phyloP scores from a whole-genome alignment of 2,113 vertebrate genomes.

The Burhinus oedicnemus region DNA sequence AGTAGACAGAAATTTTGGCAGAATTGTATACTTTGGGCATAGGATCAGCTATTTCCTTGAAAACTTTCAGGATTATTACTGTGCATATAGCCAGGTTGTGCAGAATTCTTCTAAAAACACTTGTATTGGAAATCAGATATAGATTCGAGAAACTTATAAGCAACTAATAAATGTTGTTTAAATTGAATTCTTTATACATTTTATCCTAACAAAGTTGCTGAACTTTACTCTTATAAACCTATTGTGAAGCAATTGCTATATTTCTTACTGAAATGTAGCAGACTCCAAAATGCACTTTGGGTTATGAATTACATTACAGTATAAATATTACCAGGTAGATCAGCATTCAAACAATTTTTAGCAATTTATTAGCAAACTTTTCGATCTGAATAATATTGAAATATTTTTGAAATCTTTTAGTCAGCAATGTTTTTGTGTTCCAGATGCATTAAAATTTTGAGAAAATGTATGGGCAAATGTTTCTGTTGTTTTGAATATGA shows the following conservation, averaged over 20 bases:
- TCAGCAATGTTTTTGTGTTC: background rate
- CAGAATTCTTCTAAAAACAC: background rate
- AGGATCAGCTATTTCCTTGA: background rate
- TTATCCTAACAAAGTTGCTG: background rate
- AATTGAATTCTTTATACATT: background rate
- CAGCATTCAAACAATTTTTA: background rate
- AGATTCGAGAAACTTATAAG: background rate
- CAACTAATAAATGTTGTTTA: background rate
- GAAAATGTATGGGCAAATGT: background rate
- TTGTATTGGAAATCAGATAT: background rate
- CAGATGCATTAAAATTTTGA: background rate
- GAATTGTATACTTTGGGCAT: background rate
- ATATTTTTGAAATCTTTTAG: background rate
- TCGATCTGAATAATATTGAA: background rate
- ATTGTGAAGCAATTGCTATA: background rate
- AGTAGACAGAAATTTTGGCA: background rate
- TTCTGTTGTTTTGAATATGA: background rate
- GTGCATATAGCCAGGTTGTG: background rate
- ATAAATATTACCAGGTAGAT: background rate
- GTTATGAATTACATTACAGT: background rate
- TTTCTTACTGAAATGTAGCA: background rate
- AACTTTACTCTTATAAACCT: background rate
- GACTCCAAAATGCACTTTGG: background rate
- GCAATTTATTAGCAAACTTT: background rate
- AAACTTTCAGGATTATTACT: background rate